A percentile compares a stretch with the other conserved stretches of the same genome.
These are phyloP conservation scores for Colletes latitarsis DNA, from an alignment of 1,140 invertebrate genomes.

Conservation along the genomic window DNA sequence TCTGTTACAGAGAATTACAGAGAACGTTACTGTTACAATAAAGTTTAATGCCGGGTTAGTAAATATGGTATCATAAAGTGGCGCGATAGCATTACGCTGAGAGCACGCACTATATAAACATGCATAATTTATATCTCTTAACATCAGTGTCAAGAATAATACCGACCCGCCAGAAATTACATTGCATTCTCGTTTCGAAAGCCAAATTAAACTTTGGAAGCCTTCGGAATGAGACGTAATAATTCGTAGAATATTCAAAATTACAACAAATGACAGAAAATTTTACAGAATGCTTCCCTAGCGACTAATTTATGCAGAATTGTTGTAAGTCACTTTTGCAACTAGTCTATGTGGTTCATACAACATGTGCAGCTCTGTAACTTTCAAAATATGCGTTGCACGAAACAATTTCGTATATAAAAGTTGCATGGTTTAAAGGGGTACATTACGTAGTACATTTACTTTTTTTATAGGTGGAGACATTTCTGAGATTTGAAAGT, in stretches of 20 bases:
- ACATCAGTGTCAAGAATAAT: conserved; percentile 11
- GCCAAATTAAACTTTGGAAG: not conserved
- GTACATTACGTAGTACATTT: no score
- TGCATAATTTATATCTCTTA: not conserved
- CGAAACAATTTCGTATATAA: no score
- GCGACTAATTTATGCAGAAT: no score
- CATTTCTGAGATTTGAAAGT: no score
- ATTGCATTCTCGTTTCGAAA: conserved; percentile 6
- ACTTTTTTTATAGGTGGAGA: no score
- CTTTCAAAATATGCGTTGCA: no score
- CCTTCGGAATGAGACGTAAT: no score
- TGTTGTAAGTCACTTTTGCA: no score
- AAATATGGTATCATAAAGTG: not conserved
- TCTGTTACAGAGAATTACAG: not conserved
- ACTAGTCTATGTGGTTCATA: no score
- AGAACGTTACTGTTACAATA: not conserved
- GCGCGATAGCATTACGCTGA: not conserved
- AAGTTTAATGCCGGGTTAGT: not conserved
- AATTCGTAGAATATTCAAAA: not conserved
- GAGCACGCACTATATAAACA: not conserved
- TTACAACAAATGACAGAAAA: not conserved
- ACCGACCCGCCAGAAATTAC: conserved; percentile 2
- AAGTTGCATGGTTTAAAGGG: no score
- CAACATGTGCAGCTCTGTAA: no score
- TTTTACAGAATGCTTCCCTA: no score